Evolutionary conservation across 2,888 invertebrate species (phyloP), one percentile per base, ranked within the genome.

Genomic region (Cryptocephalus moraei): DNA sequence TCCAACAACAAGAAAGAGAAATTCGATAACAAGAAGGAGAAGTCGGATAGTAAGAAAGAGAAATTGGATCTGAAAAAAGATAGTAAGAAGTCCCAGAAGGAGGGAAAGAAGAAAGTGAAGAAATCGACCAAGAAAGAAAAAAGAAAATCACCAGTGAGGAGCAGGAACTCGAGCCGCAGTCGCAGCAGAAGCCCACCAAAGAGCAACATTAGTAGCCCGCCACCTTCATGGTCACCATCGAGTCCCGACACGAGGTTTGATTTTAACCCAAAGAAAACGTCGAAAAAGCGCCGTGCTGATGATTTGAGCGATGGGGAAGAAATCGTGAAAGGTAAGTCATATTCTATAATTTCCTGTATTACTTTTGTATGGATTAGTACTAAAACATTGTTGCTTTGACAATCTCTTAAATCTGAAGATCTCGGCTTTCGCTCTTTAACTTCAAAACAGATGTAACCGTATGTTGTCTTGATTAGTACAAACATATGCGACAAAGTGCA

Each of bases 211-310:
- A 65, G 63, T 46, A 69, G 66, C 50, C 68, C 69, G 9, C 67
- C 68, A n/a, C 64, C 64, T 9, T 66, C 67, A 4, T 62, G 63
- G 60, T 61, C 62, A 6, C 65, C 68, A 34, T 65, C 67, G 2
- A 67, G 66, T 50, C 68, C 68, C 1, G 69, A 69, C 32, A 55
- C 53, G 46, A 51, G 56, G 41, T 56, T 56, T 13, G 60, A 62
- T 48, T 56, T 55, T 44, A 53, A 55, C 1, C 58, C 59, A 8
- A 60, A 58, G 12, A 60, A 60, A 45, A 49, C 33, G n/a, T n/a
- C 34, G 6, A 51, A 49, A 32, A 51, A 50, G 32, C 41, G 46
- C 14, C 44, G 42, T 6, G 39, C 46, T 11, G 40, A 47, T 10
- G 50, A 55, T 32, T 44, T 53, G 11, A 58, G 56, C 33, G 61